Conservation (phyloP, 2,797 vertebrate species). For the Cirrhinus molitorella region DNA sequence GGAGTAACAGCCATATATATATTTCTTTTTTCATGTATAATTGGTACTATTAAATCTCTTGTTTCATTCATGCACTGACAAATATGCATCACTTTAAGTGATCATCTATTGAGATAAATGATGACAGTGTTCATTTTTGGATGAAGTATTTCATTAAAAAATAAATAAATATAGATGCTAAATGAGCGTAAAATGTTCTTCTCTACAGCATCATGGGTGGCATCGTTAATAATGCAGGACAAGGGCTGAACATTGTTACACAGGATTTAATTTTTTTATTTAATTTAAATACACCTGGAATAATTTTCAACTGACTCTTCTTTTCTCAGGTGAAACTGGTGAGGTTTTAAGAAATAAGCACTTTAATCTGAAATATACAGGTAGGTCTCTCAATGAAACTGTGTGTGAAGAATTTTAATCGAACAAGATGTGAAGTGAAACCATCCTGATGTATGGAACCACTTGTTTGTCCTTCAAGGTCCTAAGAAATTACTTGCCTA, state of each 20-base stretch:
- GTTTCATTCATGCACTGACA: neutral
- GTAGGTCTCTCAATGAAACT: slow-evolving; percentile 73
- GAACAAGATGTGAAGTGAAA: neutral
- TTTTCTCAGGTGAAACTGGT: slow-evolving; percentile 72
- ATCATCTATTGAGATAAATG: neutral
- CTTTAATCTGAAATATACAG: slow-evolving; percentile 81
- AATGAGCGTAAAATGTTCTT: slow-evolving; percentile 31
- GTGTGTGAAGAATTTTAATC: neutral
- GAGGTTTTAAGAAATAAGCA: slow-evolving; percentile 61
- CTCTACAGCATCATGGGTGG: slow-evolving; percentile 86
- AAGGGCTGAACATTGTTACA: slow-evolving; percentile 84
- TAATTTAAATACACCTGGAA: neutral
- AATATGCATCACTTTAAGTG: too few relatives aligned
- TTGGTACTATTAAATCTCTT: neutral
- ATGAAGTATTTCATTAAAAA: neutral
- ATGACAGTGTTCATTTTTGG: neutral
- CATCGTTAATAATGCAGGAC: slow-evolving; percentile 83
- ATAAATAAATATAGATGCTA: neutral
- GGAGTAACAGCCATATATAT: too few relatives aligned
- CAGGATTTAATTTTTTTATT: neutral
- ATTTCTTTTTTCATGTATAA: too few relatives aligned
- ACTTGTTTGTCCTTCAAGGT: neutral
- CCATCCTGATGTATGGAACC: neutral
- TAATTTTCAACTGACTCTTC: neutral
- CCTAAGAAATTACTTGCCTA: slow-evolving; percentile 73